Percentiles rank a stretch among this genome's conserved stretches.
Evolutionary conservation across 1,140 invertebrate genomes (phyloP).

Genomic region (Tetramorium parvispinum): DNA sequence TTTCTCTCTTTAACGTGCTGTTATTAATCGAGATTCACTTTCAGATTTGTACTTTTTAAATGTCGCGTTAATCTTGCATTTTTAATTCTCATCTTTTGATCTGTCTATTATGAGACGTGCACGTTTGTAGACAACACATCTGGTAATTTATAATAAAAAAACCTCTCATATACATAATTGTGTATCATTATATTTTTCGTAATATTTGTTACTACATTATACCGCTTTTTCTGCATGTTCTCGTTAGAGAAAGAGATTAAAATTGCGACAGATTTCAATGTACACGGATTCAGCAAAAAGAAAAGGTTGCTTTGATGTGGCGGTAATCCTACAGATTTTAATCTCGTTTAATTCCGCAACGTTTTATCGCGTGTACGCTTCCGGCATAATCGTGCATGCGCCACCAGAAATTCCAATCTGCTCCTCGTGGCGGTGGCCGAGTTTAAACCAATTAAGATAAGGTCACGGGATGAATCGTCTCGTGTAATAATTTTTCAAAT

Average conservation of each 20-base stretch:
- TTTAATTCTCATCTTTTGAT: constrained; percentile 23
- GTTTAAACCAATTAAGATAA: constrained; percentile 61
- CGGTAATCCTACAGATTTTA: constrained; percentile 56
- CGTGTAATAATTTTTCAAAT: constrained; percentile 53
- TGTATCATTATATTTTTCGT: constrained; percentile 8
- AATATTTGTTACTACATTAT: constrained; percentile 17
- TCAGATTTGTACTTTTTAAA: not conserved
- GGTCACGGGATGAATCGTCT: constrained; percentile 40
- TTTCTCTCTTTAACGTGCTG: not conserved
- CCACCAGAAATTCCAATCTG: constrained; percentile 59
- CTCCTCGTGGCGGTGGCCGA: constrained; percentile 27
- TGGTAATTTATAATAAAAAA: not conserved
- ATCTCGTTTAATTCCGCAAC: constrained; percentile 59
- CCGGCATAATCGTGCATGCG: constrained; percentile 58
- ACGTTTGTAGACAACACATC: not conserved
- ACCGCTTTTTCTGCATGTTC: not conserved
- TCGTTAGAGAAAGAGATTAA: constrained; percentile 46
- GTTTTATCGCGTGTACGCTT: constrained; percentile 58
- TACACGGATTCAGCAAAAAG: constrained; percentile 32
- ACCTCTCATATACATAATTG: constrained; percentile 4
- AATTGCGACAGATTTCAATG: constrained; percentile 53
- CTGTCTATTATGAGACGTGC: not conserved
- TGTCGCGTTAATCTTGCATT: not conserved
- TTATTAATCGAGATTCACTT: not conserved
- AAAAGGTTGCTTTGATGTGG: constrained; percentile 43